Evolutionary conservation across 2,797 vertebrate species (phyloP).

Genomic region (Poeciliopsis turneri): DNA sequence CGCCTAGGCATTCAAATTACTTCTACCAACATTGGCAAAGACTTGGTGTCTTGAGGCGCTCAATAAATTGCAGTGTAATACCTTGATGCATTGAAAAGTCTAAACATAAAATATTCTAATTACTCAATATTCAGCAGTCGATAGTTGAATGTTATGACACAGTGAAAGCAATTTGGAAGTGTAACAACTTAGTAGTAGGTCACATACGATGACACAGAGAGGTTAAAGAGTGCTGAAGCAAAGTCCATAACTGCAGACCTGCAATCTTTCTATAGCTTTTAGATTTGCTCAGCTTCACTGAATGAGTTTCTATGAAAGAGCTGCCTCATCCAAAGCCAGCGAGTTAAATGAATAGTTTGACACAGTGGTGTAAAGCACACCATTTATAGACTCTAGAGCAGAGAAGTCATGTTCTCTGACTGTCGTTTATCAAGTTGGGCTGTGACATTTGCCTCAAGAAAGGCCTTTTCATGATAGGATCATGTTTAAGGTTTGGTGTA

Average conservation of each 20-base stretch:
- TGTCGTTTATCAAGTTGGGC: neutral
- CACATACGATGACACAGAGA: neutral
- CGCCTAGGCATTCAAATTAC: neutral
- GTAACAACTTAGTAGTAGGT: neutral
- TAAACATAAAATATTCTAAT: neutral
- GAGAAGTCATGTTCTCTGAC: neutral
- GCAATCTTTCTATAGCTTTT: neutral
- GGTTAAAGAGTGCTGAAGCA: neutral
- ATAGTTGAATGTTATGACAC: neutral
- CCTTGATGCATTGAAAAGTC: neutral
- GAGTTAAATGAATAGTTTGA: neutral
- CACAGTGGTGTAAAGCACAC: neutral
- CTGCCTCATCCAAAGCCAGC: neutral
- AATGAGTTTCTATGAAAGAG: neutral
- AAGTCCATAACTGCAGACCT: neutral
- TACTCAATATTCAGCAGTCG: neutral
- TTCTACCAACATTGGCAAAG: neutral
- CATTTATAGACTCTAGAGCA: neutral
- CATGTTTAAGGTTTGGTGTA: neutral
- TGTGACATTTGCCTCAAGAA: neutral
- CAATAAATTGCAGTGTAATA: neutral
- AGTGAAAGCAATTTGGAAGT: neutral
- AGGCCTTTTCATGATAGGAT: neutral
- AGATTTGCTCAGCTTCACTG: neutral
- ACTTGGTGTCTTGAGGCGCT: neutral